Conservation (phyloP, 2,888 invertebrate species). For the Cinara cedri region DNA sequence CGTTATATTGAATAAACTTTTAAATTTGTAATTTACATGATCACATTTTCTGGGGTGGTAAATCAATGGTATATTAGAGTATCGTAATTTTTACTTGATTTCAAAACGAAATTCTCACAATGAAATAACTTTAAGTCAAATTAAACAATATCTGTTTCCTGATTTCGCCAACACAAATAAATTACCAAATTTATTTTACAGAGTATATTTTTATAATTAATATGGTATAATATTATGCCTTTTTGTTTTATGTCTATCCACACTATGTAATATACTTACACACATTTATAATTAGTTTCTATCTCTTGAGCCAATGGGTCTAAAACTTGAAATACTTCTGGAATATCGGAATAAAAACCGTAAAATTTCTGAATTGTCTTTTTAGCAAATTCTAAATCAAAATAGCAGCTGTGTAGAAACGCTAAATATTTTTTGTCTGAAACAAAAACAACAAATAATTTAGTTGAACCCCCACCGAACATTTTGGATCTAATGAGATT, state of each 20-base stretch:
- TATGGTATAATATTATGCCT: neutral
- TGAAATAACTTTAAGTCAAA: too few species aligned
- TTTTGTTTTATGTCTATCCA: too few species aligned
- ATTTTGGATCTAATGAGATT: too few species aligned
- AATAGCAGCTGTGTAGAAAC: constrained; percentile 60
- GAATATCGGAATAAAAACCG: neutral
- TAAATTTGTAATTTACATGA: too few species aligned
- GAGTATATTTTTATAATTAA: neutral
- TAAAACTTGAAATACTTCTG: constrained; percentile 37
- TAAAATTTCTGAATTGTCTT: constrained; percentile 58
- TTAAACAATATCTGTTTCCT: too few species aligned
- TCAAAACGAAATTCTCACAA: too few species aligned
- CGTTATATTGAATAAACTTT: neutral
- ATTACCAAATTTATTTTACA: too few species aligned
- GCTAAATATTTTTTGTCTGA: constrained; percentile 60
- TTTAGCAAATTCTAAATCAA: constrained; percentile 59
- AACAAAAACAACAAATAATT: constrained; percentile 45
- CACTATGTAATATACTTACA: constrained; percentile 12
- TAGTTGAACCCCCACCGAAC: too few species aligned
- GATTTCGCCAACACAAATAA: too few species aligned
- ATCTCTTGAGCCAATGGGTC: constrained; percentile 12
- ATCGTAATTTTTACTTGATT: too few species aligned
- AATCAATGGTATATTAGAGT: too few species aligned
- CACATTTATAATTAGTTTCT: neutral
- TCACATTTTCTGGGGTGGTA: too few species aligned